phyloP scores from a whole-genome alignment of 2,888 invertebrate species.

The Ennomos quercinarius region DNA sequence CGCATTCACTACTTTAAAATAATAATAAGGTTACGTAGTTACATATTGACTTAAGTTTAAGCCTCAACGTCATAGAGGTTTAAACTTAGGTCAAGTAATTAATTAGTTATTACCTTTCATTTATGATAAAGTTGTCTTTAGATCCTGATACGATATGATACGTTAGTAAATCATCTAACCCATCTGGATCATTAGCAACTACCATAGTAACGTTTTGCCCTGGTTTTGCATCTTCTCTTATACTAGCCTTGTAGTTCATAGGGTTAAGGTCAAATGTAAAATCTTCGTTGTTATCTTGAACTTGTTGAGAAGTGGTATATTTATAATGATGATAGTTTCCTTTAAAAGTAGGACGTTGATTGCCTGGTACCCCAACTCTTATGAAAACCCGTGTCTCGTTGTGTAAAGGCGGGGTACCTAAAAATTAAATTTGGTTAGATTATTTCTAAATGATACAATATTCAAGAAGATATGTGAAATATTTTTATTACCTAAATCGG shows the following conservation, averaged over 20 bases:
- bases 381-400: slow-evolving; percentile 88
- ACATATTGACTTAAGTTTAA: no score
- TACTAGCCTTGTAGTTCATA: slow-evolving; percentile 89
- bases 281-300: slow-evolving; percentile 66
- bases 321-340: slow-evolving; percentile 88
- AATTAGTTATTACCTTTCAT: slow-evolving; percentile 89
- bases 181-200: slow-evolving; percentile 92
- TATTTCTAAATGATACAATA: no score
- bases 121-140: slow-evolving; percentile 91
- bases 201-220: slow-evolving; percentile 90
- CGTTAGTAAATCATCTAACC: slow-evolving; percentile 88
- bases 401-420: slow-evolving; percentile 87
- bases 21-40: no score
- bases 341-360: slow-evolving; percentile 92
- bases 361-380: slow-evolving; percentile 92
- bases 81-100: no score
- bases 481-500: slow-evolving; percentile 86
- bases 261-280: slow-evolving; percentile 86
- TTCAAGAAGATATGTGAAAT: no score
- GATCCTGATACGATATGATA: slow-evolving; percentile 91
- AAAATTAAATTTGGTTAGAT: slow-evolving; percentile 16
- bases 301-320: slow-evolving; percentile 65
- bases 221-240: slow-evolving; percentile 89
- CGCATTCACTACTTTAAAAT: no score
- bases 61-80: no score